These are phyloP conservation scores for Pipistrellus pipistrellus DNA, from an alignment of 2,797 vertebrate genomes.

Conservation along the genomic window DNA sequence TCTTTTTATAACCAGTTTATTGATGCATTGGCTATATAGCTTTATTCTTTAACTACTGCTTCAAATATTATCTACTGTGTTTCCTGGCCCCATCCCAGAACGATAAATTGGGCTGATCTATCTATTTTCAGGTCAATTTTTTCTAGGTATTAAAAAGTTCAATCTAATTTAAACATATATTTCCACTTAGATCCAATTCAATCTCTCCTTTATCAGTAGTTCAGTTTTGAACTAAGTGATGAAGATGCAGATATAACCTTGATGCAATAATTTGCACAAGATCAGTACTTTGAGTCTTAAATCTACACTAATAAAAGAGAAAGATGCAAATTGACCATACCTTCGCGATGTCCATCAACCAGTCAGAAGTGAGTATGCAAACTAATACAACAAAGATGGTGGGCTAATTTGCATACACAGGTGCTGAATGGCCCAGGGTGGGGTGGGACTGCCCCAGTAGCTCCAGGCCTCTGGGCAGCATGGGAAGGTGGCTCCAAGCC, in stretches of 20 bases:
- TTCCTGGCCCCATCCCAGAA: not conserved
- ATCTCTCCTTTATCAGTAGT: not conserved
- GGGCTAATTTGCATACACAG: too few relatives aligned
- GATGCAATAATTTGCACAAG: not conserved
- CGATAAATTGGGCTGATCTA: not conserved
- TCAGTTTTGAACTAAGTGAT: not conserved
- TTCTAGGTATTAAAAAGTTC: slow-evolving; percentile 1
- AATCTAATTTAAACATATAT: slow-evolving; percentile 22
- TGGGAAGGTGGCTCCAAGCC: too few relatives aligned
- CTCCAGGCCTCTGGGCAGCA: too few relatives aligned
- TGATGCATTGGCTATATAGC: not conserved
- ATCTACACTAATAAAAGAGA: too few relatives aligned
- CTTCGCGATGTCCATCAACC: too few relatives aligned
- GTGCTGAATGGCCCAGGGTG: too few relatives aligned
- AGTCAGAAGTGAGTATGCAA: too few relatives aligned
- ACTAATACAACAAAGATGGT: too few relatives aligned
- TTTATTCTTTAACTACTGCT: not conserved
- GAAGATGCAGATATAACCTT: not conserved
- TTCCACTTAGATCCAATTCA: not conserved
- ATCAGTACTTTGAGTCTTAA: slow-evolving; percentile 32
- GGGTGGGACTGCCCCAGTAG: too few relatives aligned
- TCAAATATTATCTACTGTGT: not conserved
- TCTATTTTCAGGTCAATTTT: slow-evolving; percentile 3
- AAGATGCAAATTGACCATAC: too few relatives aligned
- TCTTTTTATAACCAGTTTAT: not conserved